A percentile compares a stretch with the other conserved stretches of the same genome.
Conservation (phyloP, 30 jellyfish, hydroid and myxozoan species). For the Cassiopea andromeda region DNA sequence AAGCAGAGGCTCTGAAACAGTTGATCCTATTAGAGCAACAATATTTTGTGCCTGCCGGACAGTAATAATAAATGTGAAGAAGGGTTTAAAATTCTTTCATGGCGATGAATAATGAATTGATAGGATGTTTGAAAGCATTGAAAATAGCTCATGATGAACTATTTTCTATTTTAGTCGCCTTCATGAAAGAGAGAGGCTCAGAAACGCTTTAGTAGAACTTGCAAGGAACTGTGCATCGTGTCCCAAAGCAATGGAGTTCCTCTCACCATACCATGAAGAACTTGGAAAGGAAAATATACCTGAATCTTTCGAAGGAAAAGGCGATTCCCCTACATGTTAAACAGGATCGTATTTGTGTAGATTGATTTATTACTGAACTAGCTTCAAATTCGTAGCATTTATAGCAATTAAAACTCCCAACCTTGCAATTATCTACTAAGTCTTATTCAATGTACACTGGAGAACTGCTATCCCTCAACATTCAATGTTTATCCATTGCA, state of each 20-base stretch:
- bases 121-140: too few relatives aligned
- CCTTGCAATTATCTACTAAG: neutral
- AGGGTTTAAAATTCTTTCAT: too few relatives aligned
- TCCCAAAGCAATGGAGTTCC: constrained; percentile 59
- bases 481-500: too few relatives aligned
- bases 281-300: constrained; percentile 1
- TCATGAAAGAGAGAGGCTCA: constrained; percentile 56
- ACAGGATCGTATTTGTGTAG: neutral
- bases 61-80: too few relatives aligned
- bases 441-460: neutral
- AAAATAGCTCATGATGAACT: neutral
- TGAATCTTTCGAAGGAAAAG: neutral
- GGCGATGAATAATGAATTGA: too few relatives aligned
- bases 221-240: constrained; percentile 49
- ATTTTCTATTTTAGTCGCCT: constrained; percentile 20
- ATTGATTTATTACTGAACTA: neutral
- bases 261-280: constrained; percentile 16
- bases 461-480: neutral
- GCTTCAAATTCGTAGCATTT: neutral
- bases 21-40: too few relatives aligned
- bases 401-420: neutral
- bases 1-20: too few relatives aligned
- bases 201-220: constrained; percentile 50
- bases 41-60: too few relatives aligned
- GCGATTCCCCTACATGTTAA: neutral